phyloP scores from a whole-genome alignment of 2,113 vertebrate genomes.

The Percina caprodes region DNA sequence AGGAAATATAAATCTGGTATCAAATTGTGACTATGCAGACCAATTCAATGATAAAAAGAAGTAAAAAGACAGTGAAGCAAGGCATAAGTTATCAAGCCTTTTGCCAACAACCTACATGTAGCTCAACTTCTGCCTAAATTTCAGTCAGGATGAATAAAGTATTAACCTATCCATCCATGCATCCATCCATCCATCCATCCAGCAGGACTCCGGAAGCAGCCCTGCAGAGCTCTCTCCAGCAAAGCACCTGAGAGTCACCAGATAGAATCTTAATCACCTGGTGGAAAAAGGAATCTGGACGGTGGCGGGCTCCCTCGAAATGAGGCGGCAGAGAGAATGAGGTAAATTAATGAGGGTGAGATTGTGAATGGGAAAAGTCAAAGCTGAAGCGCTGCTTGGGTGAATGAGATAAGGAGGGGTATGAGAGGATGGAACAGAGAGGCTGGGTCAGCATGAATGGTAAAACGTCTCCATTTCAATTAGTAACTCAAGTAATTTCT shows the following conservation, averaged over 20 bases:
- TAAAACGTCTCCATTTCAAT: neutral
- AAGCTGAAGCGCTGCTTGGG: neutral
- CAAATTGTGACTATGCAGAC: neutral
- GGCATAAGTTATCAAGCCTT: neutral
- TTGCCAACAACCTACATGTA: neutral
- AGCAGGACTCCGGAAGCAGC: constrained; percentile 6
- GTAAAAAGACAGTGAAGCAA: neutral
- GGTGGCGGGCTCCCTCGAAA: constrained; percentile 15
- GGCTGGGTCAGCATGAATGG: neutral
- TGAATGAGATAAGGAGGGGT: constrained; percentile 11
- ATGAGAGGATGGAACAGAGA: neutral
- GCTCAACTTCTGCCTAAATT: neutral
- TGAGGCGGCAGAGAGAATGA: neutral
- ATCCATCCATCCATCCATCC: neutral
- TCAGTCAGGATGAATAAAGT: no score
- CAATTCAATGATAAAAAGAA: neutral
- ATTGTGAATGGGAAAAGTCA: constrained; percentile 34
- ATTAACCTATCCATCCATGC: no score
- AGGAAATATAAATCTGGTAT: constrained; percentile 24
- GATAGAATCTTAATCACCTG: constrained; percentile 51
- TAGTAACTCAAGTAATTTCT: neutral
- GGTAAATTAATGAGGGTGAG: constrained; percentile 44
- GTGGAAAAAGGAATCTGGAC: neutral
- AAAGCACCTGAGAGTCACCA: constrained; percentile 23
- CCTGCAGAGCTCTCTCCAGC: constrained; percentile 13